Conservation (phyloP, 2,888 invertebrate species). For the Erynnis tages region DNA sequence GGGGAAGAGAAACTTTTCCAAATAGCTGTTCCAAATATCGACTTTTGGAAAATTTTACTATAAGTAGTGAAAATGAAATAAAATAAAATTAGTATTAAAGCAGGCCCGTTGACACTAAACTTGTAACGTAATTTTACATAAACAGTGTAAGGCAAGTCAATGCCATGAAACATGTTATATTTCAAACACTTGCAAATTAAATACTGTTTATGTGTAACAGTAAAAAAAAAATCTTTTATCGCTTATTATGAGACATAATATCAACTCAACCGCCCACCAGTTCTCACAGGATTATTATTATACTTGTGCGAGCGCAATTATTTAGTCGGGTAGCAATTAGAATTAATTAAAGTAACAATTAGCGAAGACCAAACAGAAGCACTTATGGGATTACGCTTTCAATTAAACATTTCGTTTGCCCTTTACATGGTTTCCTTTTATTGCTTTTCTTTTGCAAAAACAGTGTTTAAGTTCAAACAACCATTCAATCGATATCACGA, state of each 20-base stretch:
- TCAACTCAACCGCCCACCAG: conserved; percentile 21
- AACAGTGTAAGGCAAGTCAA: too few relatives aligned
- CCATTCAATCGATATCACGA: too few relatives aligned
- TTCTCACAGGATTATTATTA: conserved; percentile 33
- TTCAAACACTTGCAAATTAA: too few relatives aligned
- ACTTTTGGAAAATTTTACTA: too few relatives aligned
- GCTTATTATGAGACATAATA: background rate
- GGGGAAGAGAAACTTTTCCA: too few relatives aligned
- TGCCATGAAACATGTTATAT: too few relatives aligned
- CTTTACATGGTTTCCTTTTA: conserved; percentile 12
- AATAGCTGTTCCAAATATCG: too few relatives aligned
- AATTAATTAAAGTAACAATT: conserved; percentile 30
- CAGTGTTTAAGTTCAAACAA: background rate
- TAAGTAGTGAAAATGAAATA: too few relatives aligned
- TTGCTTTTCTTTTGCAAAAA: background rate
- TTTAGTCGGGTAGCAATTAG: conserved; percentile 29
- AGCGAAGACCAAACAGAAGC: conserved; percentile 23
- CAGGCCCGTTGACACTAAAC: too few relatives aligned
- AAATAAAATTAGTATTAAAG: too few relatives aligned
- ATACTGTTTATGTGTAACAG: background rate
- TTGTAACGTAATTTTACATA: too few relatives aligned
- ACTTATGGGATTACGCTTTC: conserved; percentile 25
- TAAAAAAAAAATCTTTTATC: background rate
- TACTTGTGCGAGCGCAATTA: conserved; percentile 32
- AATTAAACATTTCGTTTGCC: conserved; percentile 10